A percentile compares a stretch with the other conserved stretches of the same genome.
Evolutionary conservation across 2,888 invertebrate genomes (phyloP).

Genomic region (Ectropis crepuscularia): DNA sequence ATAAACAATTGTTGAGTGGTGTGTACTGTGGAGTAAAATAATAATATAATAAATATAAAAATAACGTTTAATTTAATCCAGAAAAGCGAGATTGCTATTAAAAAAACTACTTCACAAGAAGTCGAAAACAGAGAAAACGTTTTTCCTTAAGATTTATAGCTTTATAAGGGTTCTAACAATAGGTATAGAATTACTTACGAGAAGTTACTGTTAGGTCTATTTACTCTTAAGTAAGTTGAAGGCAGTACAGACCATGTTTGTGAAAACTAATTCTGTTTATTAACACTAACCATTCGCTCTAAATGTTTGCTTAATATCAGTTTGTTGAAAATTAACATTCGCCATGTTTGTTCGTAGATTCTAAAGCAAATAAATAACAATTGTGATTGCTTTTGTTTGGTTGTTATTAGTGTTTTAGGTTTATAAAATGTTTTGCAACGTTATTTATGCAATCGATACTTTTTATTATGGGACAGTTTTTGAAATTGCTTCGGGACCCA

Average conservation of each 20-base stretch:
- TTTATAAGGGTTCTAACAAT: no score
- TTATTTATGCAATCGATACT: no score
- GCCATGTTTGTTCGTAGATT: constrained; percentile 22
- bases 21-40: no score
- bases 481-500: no score
- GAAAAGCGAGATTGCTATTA: no score
- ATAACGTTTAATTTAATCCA: no score
- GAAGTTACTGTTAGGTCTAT: neutral
- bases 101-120: neutral
- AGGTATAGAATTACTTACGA: neutral
- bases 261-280: constrained; percentile 29
- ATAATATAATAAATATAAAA: no score
- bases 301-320: constrained; percentile 51
- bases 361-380: constrained; percentile 17
- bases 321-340: constrained; percentile 48
- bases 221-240: neutral
- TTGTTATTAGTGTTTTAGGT: constrained; percentile 9
- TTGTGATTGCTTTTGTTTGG: constrained; percentile 7
- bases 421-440: no score
- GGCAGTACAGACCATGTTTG: constrained; percentile 17
- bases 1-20: no score
- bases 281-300: constrained; percentile 20
- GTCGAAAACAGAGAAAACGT: neutral
- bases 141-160: no score
- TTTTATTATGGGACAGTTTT: no score